Evolutionary conservation across 1,140 invertebrate genomes (phyloP), one percentile per base, ranked within the genome.

Genomic region (Bradysia coprophila): DNA sequence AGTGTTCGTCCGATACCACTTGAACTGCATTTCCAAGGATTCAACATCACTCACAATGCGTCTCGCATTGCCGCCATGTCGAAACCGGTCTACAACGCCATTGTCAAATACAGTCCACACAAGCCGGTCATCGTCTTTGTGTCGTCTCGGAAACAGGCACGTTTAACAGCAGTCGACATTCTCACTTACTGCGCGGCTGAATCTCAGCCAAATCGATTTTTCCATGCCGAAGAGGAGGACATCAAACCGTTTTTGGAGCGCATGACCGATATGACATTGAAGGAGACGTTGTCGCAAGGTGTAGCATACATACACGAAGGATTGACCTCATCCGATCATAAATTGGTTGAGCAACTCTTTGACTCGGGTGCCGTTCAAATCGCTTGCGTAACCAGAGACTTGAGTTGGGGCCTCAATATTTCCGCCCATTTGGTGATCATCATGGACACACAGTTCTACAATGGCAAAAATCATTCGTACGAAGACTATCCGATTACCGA

Each of bases 271-370:
- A 89, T 90, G 62, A 88, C 84, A 21, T 54, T 92, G 21, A 81
- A 78, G 46, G 87, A 93, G 56, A 91, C 87, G 0, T 55, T 95
- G 0, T 71, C 76, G 0, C 88, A 93, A 61, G 96, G 96, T 40
- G 92, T 99, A 28, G 95, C 88, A 3, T 99, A 95, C 63, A 68
- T 98, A 11, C 95, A 99, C 60, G 94, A 96, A 67, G 95, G 95
- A 8, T 66, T 97, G 4, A 78, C 76, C 3, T 53, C 72, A 0
- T 72, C 76, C 21, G 96, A 99, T 68, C 68, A 83, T 40, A 75
- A 81, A 22, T 65, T 96, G 24, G 90, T 98, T 3, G 86, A 97
- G 54, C 82, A 92, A 55, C 65, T 99, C 18, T 93, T 98, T 51
- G 80, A 87, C 49, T 83, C 79, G 13, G 91, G 88, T 3, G 93